These are phyloP conservation scores for Ypsolopha scabrella DNA, from an alignment of 2,888 invertebrate genomes.

Conservation along the genomic window DNA sequence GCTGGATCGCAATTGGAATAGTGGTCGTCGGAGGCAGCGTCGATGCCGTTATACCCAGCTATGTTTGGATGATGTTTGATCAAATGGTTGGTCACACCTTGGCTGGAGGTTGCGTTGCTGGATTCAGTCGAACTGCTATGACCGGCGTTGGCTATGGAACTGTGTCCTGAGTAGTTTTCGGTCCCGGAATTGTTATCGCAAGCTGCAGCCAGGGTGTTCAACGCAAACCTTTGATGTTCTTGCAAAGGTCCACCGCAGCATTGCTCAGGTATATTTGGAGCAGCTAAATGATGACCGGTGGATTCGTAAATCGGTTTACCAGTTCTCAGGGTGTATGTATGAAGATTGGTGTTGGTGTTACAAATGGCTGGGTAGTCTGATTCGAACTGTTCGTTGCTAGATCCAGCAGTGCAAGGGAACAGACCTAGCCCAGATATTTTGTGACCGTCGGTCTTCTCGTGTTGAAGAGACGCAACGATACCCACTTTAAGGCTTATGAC, in stretches of 20 bases:
- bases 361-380: conserved; percentile 89
- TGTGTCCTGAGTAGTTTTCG: conserved; percentile 73
- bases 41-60: conserved; percentile 57
- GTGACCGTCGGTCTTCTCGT: conserved; percentile 77
- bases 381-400: conserved; percentile 87
- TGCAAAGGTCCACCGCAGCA: conserved; percentile 54
- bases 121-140: conserved; percentile 67
- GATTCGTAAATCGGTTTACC: conserved; percentile 83
- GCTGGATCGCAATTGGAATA: conserved; percentile 66
- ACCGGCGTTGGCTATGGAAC: conserved; percentile 67
- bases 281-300: conserved; percentile 36
- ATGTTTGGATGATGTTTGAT: conserved; percentile 62
- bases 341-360: conserved; percentile 86
- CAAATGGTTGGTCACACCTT: conserved; percentile 62
- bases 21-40: conserved; percentile 63
- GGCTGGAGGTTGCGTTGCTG: conserved; percentile 62
- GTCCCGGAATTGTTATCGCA: conserved; percentile 74
- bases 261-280: conserved; percentile 43
- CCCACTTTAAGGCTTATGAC: conserved; percentile 82
- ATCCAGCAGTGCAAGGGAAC: conserved; percentile 85
- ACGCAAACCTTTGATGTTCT: conserved; percentile 59
- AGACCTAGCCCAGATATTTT: conserved; percentile 82
- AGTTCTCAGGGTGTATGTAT: conserved; percentile 84
- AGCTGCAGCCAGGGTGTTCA: conserved; percentile 65
- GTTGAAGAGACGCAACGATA: conserved; percentile 69